Percentiles rank a stretch among this genome's conserved stretches.
Conservation (phyloP, 2,797 vertebrate genomes). For the Gorsachius magnificus region DNA sequence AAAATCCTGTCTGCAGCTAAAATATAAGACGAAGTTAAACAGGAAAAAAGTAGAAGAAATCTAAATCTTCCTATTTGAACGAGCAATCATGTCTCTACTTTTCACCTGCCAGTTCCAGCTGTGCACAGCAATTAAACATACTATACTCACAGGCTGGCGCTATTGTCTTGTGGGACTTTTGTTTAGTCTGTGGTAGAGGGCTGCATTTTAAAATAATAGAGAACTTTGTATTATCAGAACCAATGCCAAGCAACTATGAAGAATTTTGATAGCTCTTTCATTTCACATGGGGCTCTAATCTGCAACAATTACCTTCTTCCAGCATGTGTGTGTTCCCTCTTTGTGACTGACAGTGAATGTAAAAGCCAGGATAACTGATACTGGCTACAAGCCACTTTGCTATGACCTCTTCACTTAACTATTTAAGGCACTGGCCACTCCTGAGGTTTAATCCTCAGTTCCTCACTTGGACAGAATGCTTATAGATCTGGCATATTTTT, state of each 20-base stretch:
- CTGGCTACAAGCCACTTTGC: not conserved
- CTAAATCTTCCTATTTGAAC: not conserved
- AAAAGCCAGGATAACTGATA: not conserved
- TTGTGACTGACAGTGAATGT: not conserved
- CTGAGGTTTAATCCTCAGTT: not conserved
- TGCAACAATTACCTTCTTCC: not conserved
- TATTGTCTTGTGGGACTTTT: not conserved
- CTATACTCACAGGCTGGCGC: not conserved
- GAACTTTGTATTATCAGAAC: not conserved
- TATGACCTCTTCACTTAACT: not conserved
- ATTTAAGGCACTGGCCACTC: not conserved
- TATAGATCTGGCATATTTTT: not conserved
- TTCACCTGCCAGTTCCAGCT: slow-evolving; percentile 39
- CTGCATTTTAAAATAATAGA: not conserved
- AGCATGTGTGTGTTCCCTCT: not conserved
- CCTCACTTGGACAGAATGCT: not conserved
- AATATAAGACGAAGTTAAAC: not conserved
- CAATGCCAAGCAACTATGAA: slow-evolving; percentile 13
- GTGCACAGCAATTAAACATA: not conserved
- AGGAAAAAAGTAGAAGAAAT: not conserved
- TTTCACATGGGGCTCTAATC: slow-evolving; percentile 6
- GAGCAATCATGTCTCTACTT: not conserved
- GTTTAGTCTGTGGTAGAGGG: slow-evolving; percentile 10
- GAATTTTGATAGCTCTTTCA: not conserved
- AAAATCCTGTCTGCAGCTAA: not conserved